These are phyloP conservation scores for Polydesmus complanatus DNA, from an alignment of 2,888 invertebrate species.

Conservation along the genomic window DNA sequence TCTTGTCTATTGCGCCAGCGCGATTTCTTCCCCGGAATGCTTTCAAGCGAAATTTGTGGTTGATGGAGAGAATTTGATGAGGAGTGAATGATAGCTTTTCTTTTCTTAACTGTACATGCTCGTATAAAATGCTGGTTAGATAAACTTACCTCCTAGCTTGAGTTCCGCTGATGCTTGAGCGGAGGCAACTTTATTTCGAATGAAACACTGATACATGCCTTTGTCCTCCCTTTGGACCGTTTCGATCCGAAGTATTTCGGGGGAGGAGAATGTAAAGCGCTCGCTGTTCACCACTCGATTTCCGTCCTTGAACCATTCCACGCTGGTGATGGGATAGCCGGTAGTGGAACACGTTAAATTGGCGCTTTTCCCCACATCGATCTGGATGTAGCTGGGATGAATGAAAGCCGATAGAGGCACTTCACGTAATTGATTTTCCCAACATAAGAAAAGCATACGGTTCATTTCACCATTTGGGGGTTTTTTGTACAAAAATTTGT, in stretches of 20 bases:
- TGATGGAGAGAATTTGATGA: too few relatives aligned
- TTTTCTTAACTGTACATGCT: too few relatives aligned
- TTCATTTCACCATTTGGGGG: too few relatives aligned
- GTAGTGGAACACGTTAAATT: conserved; percentile 29
- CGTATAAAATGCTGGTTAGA: neutral
- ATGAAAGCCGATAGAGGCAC: conserved; percentile 16
- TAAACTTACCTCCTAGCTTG: conserved; percentile 52
- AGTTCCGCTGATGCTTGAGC: conserved; percentile 71
- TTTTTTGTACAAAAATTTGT: neutral
- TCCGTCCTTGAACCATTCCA: conserved; percentile 87
- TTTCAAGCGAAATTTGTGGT: too few relatives aligned
- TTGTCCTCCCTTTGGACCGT: conserved; percentile 28
- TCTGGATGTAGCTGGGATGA: conserved; percentile 15
- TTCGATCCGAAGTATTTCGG: conserved; percentile 23
- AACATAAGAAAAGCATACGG: too few relatives aligned
- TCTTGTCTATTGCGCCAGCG: too few relatives aligned
- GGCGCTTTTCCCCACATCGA: conserved; percentile 29
- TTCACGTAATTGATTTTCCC: neutral
- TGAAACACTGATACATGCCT: conserved; percentile 37
- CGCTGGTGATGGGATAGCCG: conserved; percentile 65
- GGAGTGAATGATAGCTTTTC: too few relatives aligned
- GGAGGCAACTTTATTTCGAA: conserved; percentile 68
- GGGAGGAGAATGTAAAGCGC: conserved; percentile 10
- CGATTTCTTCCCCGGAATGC: too few relatives aligned
- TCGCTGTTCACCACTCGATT: conserved; percentile 43